Base-by-base conservation (phyloP, 2,113 vertebrate genomes). In the Meleagris gallopavo region DNA sequence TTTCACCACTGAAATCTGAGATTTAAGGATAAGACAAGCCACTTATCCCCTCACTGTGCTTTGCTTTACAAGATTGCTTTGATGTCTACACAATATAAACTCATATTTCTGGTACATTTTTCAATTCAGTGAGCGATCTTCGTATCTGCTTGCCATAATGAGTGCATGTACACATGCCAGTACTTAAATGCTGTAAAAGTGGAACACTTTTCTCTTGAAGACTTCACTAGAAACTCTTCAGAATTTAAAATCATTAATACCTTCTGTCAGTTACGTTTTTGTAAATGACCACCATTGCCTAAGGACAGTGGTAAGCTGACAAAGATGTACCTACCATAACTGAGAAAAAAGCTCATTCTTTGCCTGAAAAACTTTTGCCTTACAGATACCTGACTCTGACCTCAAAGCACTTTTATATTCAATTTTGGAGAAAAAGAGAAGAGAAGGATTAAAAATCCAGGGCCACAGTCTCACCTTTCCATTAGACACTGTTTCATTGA, bases 1-100 rank as follows among this genome's bases (percentile, higher is more conserved):
- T 85, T 86, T 92, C 74, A 45, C 81, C 61, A 72, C 12, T 88
- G 89, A 97, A 94, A 96, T 91, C 45, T 93, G 90, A 96, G 55
- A 25, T 77, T 67, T 81, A 82, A 82, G 86, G 84, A 81, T 58
- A 64, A 91, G 57, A 90, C 29, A 92, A 89, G 45, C 21, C 36
- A 41, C 40, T 64, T 66, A 88, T 20, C 69, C 64, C 71, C 54
- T 79, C 70, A 34, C 36, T 27, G 34, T 62, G 70, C 81, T 88
- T 83, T 61, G 36, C 61, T 84, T 19, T 30, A 36, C 58, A 65
- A 43, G 19, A 87, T 41, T 69, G 48, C 91, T 96, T 90, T 95
- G 83, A 94, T 78, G 58, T 46, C 36, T 76, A 50, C 48, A 62
- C 79, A 83, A 60, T 94, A 54, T 58, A 76, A 95, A 86, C 50